Evolutionary conservation across 2,888 invertebrate species (phyloP), one percentile per base, ranked within the genome.

Genomic region (Callyntrura sp.): DNA sequence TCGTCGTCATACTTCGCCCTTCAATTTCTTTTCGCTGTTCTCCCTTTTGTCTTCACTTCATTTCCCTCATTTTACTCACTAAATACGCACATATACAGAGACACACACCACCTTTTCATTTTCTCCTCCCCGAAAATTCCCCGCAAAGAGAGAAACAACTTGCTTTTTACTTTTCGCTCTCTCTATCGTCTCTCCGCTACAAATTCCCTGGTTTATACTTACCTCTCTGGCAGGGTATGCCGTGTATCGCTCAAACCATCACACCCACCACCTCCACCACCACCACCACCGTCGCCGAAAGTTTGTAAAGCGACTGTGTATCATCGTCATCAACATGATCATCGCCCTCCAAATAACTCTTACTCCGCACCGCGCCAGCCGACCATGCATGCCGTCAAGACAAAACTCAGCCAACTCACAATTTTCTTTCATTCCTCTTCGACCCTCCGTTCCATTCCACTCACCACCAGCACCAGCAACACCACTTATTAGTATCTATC

Each of bases 1-100:
- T 20, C 12, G 35, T 55, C 45, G 5, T 51, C 25, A 1, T 51
- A 4, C 51, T 20, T 62, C 23, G 60, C 14, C 17, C 45, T 35
- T n/a, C 48, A 23, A 6, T 43, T 28, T 83, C 48, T 43, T 60
- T 25, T 25, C 60, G 28, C 79, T 8, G 45, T 20, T 57, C 60
- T n/a, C 51, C 84, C 45, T 73, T 88, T 88, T 60, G 60, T 57
- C 45, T 60, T 79, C 55, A 76, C 55, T 76, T 25, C 76, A 76
- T 55, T 76, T 76, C 28, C 51, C 28, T 28, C 23, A 48, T 23
- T 73, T 17, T 17, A 17, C 70, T 68, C 23, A 68, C 45, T 23
- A 73, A 48, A 62, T 20, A 2, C 65, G n/a, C 12, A 70, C 43
- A 76, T n/a, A n/a, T n/a, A n/a, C n/a, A n/a, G n/a, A n/a, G n/a